These are phyloP conservation scores for Pentalonia nigronervosa DNA, from an alignment of 1,140 invertebrate genomes.

Conservation along the genomic window DNA sequence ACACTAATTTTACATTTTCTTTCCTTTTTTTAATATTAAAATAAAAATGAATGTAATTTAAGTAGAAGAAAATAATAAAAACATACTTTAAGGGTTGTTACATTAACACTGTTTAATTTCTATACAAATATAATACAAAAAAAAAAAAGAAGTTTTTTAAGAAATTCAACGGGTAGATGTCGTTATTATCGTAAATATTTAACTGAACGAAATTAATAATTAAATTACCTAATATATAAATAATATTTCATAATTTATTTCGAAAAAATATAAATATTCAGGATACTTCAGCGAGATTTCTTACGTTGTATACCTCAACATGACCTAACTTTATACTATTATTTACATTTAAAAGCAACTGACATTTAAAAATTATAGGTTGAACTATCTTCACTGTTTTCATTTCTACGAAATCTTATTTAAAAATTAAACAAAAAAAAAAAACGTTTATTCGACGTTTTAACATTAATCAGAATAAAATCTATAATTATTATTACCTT, in stretches of 20 bases:
- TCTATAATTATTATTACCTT: background rate
- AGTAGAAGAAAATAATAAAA: background rate
- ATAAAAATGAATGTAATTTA: background rate
- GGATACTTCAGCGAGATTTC: background rate
- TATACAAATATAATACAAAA: background rate
- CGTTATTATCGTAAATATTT: background rate
- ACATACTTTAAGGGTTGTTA: background rate
- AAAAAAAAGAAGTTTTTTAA: background rate
- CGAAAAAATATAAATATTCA: accelerated
- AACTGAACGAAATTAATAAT: background rate
- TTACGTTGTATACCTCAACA: background rate
- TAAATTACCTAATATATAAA: background rate
- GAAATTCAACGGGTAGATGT: background rate
- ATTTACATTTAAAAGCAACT: background rate
- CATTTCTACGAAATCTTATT: background rate
- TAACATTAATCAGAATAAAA: background rate
- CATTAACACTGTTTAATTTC: background rate
- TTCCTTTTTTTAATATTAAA: background rate
- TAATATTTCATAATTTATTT: background rate
- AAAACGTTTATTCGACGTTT: background rate
- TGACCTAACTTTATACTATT: background rate
- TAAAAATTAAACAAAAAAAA: background rate
- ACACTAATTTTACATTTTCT: background rate
- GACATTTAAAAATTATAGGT: no score
- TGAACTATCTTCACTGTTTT: no score